Conservation (phyloP, 2,888 invertebrate genomes). For the Drosophila picticornis region DNA sequence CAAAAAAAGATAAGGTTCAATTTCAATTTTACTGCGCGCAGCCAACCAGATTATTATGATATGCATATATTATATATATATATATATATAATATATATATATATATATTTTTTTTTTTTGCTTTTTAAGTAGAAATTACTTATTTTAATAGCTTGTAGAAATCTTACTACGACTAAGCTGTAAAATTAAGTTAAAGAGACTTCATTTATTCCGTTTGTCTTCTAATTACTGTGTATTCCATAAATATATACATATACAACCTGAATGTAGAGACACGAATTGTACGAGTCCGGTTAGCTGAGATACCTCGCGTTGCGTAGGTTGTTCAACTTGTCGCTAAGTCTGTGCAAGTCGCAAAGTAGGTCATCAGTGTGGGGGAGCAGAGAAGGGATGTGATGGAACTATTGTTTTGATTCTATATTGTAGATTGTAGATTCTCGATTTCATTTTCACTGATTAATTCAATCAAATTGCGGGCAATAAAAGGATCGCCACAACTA, state of each 20-base stretch:
- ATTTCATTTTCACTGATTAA: conserved; percentile 48
- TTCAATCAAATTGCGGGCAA: conserved; percentile 65
- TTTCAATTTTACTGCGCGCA: background rate
- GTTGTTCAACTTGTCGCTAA: conserved; percentile 20
- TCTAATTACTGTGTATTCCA: background rate
- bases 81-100: background rate
- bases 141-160: background rate
- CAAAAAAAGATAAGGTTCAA: background rate
- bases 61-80: background rate
- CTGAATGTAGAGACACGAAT: background rate
- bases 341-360: conserved; percentile 19
- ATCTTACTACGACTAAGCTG: background rate
- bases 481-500: conserved; percentile 55
- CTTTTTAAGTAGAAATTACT: background rate
- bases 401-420: conserved; percentile 38
- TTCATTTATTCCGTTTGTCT: background rate
- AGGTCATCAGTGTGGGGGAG: conserved; percentile 28
- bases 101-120: background rate
- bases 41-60: background rate
- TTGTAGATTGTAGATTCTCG: conserved; percentile 6
- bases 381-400: conserved; percentile 4
- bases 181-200: background rate
- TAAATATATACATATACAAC: background rate
- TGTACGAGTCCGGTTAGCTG: conserved; percentile 4
- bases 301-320: conserved; percentile 6